A percentile compares a stretch with the other conserved stretches of the same genome.
phyloP scores from a whole-genome alignment of 2,113 vertebrate genomes.

The Misgurnus mizolepis region DNA sequence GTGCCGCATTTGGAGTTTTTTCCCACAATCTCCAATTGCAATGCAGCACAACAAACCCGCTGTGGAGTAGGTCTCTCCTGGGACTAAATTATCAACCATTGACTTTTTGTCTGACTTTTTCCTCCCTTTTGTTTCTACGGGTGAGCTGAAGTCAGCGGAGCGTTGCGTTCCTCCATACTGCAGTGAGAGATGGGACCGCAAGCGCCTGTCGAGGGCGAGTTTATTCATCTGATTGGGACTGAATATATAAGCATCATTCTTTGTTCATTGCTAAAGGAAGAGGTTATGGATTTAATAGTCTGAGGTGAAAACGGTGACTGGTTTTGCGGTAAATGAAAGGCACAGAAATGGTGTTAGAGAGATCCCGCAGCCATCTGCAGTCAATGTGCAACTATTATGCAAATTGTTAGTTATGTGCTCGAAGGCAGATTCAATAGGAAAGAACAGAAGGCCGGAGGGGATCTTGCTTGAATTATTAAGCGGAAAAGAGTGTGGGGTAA shows the following conservation, averaged over 20 bases:
- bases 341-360: not conserved
- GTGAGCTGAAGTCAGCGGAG: constrained; percentile 46
- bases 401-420: not conserved
- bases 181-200: constrained; percentile 45
- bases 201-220: not conserved
- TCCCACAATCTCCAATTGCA: constrained; percentile 61
- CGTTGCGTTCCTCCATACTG: constrained; percentile 40
- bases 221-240: constrained; percentile 25
- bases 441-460: not conserved
- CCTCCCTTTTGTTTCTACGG: constrained; percentile 33
- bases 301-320: not conserved
- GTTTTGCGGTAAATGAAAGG: constrained; percentile 5
- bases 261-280: constrained; percentile 32
- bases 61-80: constrained; percentile 54
- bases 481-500: not conserved
- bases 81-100: constrained; percentile 50
- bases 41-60: constrained; percentile 62
- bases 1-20: constrained; percentile 17
- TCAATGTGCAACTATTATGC: constrained; percentile 5
- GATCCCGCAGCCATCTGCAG: constrained; percentile 4
- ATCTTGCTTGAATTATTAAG: constrained; percentile 5
- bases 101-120: constrained; percentile 52
- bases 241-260: constrained; percentile 24
- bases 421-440: constrained; percentile 4
- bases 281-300: constrained; percentile 32